These are phyloP conservation scores for Solenopsis invicta DNA, from an alignment of 1,140 invertebrate species.

Conservation along the genomic window DNA sequence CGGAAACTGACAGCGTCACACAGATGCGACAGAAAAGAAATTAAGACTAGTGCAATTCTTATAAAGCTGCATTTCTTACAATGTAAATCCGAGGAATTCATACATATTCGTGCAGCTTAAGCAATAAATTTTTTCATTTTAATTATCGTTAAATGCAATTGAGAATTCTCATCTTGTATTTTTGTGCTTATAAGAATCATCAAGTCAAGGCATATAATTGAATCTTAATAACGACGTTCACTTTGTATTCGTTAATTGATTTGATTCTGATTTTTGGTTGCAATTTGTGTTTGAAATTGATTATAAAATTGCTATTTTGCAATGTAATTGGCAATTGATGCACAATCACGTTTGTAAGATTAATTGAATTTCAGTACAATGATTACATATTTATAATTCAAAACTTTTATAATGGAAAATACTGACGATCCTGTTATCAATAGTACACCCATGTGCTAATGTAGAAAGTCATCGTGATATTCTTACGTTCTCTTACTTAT, in stretches of 20 bases:
- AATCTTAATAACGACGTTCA: background rate
- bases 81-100: background rate
- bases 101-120: background rate
- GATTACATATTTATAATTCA: background rate
- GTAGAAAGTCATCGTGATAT: background rate
- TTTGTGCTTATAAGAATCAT: background rate
- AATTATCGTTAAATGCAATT: background rate
- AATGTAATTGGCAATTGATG: background rate
- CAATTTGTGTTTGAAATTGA: background rate
- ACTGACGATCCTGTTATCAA: background rate
- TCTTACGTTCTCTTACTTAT: background rate
- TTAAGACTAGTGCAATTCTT: background rate
- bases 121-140: background rate
- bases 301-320: background rate
- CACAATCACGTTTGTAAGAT: background rate
- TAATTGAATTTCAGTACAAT: constrained; percentile 1
- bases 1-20: background rate
- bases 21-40: background rate
- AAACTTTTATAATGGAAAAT: background rate
- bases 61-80: background rate
- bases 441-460: background rate
- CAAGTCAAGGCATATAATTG: background rate
- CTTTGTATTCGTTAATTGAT: constrained; percentile 13
- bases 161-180: background rate
- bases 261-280: background rate